Evolutionary conservation across 2,113 vertebrate genomes (phyloP).

Genomic region (Salvator merianae): DNA sequence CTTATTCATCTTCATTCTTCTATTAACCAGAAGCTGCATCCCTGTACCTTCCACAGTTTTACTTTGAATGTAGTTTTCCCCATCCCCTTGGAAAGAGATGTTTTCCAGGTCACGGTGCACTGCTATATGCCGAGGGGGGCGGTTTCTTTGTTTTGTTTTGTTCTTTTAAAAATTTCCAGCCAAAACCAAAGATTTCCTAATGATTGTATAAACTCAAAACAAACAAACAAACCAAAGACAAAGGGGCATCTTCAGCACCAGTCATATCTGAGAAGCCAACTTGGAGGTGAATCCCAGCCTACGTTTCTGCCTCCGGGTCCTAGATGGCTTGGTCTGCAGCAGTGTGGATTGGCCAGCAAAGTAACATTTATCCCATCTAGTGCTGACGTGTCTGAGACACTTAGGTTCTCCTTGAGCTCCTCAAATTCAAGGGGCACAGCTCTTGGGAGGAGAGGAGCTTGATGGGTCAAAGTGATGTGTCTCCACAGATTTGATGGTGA

Average conservation of each 20-base stretch:
- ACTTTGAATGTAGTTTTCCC: constrained; percentile 81
- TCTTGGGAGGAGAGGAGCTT: background rate
- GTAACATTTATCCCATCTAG: background rate
- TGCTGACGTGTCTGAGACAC: background rate
- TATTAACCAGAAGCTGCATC: constrained; percentile 72
- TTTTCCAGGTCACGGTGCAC: constrained; percentile 76
- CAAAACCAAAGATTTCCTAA: constrained; percentile 90
- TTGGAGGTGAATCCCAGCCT: background rate
- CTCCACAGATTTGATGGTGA: constrained; percentile 71
- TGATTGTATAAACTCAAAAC: constrained; percentile 90
- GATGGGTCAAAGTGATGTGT: background rate
- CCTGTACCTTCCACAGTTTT: constrained; percentile 71
- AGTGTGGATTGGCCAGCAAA: background rate
- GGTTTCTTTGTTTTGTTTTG: constrained; percentile 83
- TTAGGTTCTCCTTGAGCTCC: background rate
- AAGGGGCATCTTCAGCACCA: constrained; percentile 75
- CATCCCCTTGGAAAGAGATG: constrained; percentile 61
- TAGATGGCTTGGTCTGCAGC: background rate
- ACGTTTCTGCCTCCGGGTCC: background rate
- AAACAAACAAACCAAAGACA: constrained; percentile 87
- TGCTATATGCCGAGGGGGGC: constrained; percentile 79
- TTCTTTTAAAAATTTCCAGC: constrained; percentile 84
- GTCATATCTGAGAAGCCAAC: constrained; percentile 61
- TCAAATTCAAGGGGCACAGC: background rate
- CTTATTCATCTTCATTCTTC: constrained; percentile 59